Conservation (phyloP, 1,140 invertebrate species). For the Zaprionus vittiger region DNA sequence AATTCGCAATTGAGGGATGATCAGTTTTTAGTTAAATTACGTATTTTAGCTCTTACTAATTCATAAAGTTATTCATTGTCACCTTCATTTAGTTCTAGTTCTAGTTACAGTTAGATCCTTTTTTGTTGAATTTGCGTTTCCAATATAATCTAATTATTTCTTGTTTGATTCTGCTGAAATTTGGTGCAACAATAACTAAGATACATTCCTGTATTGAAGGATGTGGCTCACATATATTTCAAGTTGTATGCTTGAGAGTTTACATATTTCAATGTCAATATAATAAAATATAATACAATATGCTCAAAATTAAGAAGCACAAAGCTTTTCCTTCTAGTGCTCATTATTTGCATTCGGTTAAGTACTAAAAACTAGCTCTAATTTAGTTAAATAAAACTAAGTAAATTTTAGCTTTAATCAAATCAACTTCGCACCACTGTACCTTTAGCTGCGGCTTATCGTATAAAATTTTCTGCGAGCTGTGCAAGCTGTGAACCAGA, state of each 20-base stretch:
- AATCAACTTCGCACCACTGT: not conserved
- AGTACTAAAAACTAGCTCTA: too few relatives aligned
- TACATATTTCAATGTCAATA: too few relatives aligned
- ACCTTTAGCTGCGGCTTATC: slow-evolving; percentile 14
- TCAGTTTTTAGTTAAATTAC: not conserved
- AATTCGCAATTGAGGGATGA: not conserved
- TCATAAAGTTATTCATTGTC: too few relatives aligned
- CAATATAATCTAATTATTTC: too few relatives aligned
- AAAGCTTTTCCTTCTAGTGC: too few relatives aligned
- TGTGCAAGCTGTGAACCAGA: slow-evolving; percentile 39
- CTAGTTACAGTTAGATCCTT: not conserved
- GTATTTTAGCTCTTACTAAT: too few relatives aligned
- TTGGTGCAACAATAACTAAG: not conserved
- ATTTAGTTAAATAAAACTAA: too few relatives aligned
- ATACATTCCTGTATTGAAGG: not conserved
- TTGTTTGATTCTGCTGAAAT: not conserved
- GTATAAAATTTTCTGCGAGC: slow-evolving; percentile 27
- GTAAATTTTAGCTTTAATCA: not conserved
- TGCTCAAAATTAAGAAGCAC: too few relatives aligned
- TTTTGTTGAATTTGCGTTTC: too few relatives aligned
- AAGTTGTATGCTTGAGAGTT: not conserved
- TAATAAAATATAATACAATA: too few relatives aligned
- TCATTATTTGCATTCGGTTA: too few relatives aligned
- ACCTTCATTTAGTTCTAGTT: not conserved
- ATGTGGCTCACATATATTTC: not conserved